Percentiles rank a stretch among this genome's conserved stretches.
Evolutionary conservation across 2,888 invertebrate genomes (phyloP).

Genomic region (Spisula solida): DNA sequence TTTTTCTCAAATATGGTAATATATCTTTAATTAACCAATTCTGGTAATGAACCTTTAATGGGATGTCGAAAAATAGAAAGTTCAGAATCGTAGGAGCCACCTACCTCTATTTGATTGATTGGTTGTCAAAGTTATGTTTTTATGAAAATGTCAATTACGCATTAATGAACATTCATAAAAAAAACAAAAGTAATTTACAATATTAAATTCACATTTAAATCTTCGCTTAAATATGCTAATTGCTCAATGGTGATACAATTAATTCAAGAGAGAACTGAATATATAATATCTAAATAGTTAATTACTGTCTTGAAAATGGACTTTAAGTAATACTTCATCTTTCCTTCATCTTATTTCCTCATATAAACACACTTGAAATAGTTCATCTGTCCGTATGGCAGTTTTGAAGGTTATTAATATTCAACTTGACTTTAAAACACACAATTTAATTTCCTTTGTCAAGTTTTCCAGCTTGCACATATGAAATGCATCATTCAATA

Average conservation of each 20-base stretch:
- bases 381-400: background rate
- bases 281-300: conserved; percentile 49
- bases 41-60: conserved; percentile 17
- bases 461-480: background rate
- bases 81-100: conserved; percentile 26
- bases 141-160: conserved; percentile 48
- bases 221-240: conserved; percentile 54
- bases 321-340: conserved; percentile 30
- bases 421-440: background rate
- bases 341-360: conserved; percentile 41
- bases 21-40: conserved; percentile 10
- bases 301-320: conserved; percentile 34
- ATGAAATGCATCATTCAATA: background rate
- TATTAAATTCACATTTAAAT: conserved; percentile 60
- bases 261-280: conserved; percentile 41
- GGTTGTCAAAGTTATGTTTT: conserved; percentile 36
- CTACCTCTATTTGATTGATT: conserved; percentile 42
- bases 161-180: conserved; percentile 56
- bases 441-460: conserved; percentile 20
- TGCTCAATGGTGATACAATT: conserved; percentile 46
- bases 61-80: background rate
- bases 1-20: background rate
- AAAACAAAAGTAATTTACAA: conserved; percentile 70
- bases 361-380: background rate
- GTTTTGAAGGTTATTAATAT: background rate